Conservation (phyloP, 2,888 invertebrate species). For the Mycalesis mineus region DNA sequence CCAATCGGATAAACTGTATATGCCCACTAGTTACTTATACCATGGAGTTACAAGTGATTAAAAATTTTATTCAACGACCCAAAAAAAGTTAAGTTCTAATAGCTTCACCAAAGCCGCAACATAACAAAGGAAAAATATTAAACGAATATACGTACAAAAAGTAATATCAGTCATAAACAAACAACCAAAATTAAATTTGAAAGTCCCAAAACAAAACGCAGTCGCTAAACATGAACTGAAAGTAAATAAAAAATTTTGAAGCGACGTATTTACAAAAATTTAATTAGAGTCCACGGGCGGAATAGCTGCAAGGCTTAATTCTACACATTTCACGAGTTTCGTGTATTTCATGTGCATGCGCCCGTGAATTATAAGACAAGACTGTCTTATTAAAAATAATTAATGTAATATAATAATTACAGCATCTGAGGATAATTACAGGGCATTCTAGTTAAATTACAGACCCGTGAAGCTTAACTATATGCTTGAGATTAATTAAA, state of each 20-base stretch:
- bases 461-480: too few species aligned
- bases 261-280: slow-evolving; percentile 51
- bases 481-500: too few species aligned
- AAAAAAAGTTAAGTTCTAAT: too few species aligned
- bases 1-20: too few species aligned
- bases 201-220: slow-evolving; percentile 22
- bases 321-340: slow-evolving; percentile 33
- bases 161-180: slow-evolving; percentile 9
- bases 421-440: too few species aligned
- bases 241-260: slow-evolving; percentile 45
- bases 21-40: too few species aligned
- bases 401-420: too few species aligned
- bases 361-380: background rate
- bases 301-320: slow-evolving; percentile 36
- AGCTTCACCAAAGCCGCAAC: too few species aligned
- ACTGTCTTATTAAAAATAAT: background rate
- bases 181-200: slow-evolving; percentile 20
- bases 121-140: background rate
- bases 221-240: slow-evolving; percentile 41
- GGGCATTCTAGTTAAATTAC: too few species aligned
- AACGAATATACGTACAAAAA: background rate
- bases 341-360: background rate
- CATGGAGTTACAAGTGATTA: too few species aligned
- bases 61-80: too few species aligned
- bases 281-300: slow-evolving; percentile 49